Percentiles rank a stretch among this genome's conserved stretches.
phyloP scores from a whole-genome alignment of 2,113 vertebrate genomes.

The Trichomycterus rosablanca region DNA sequence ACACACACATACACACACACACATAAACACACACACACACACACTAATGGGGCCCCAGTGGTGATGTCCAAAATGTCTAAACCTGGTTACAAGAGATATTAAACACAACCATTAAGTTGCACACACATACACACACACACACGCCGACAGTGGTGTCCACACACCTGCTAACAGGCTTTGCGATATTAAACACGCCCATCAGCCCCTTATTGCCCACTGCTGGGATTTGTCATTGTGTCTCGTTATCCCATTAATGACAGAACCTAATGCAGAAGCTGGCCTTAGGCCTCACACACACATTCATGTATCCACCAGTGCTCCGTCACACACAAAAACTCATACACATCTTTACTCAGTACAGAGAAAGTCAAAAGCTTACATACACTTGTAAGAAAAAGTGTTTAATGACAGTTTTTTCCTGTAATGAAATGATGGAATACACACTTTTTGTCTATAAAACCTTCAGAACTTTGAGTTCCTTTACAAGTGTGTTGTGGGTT shows the following conservation, averaged over 20 bases:
- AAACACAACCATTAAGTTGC: constrained; percentile 47
- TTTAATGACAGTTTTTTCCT: too few relatives aligned
- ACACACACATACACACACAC: constrained; percentile 28
- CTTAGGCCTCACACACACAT: constrained; percentile 64
- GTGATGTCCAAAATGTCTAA: constrained; percentile 80
- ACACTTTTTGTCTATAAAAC: too few relatives aligned
- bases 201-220: constrained; percentile 98
- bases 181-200: constrained; percentile 99
- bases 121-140: constrained; percentile 15
- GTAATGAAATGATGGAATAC: too few relatives aligned
- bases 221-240: constrained; percentile 99
- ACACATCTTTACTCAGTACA: not conserved
- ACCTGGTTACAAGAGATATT: constrained; percentile 65
- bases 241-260: constrained; percentile 95
- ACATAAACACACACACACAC: constrained; percentile 31
- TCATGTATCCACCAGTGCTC: not conserved
- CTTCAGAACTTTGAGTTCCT: too few relatives aligned
- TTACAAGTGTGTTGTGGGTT: too few relatives aligned
- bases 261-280: constrained; percentile 79
- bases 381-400: not conserved
- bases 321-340: constrained; percentile 2
- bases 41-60: constrained; percentile 71
- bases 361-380: not conserved
- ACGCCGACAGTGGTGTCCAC: constrained; percentile 23
- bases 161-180: constrained; percentile 85